Base-by-base conservation (phyloP, 1,140 invertebrate species). In the Callitettix versicolor region DNA sequence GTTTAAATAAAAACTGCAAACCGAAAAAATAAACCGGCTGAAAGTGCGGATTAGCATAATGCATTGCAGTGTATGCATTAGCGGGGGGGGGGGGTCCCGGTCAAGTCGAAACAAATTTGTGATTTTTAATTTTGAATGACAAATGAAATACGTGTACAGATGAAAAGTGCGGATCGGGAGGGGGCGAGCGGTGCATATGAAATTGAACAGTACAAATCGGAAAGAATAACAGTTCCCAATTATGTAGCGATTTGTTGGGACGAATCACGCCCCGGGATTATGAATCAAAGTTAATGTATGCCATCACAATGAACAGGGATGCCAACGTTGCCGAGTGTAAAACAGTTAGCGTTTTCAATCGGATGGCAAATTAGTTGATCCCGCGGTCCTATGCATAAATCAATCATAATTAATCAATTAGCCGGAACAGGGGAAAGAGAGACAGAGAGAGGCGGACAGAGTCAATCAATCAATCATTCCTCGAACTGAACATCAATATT, bases 361-460 rank as follows among this genome's bases (percentile, higher is more conserved):
- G 20, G 22, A 15, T 38, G 34, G 54, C 47, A 46, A 36, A 46
- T 34, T 33, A 55, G 24, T 34, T 34, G 20, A 34, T 34, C 30
- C 54, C 21, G 53, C 21, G 20, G 24, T 38, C 33, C 30, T 34
- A 53, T 49, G 42, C 53, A 46, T 46, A 55, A 55, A 55, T 55
- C 44, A 46, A 55, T 55, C 54, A 55, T 55, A 55, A 55, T 55
- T 55, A 55, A 55, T 55, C 46, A 49, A 55, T 49, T 49, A 49
- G 11, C 9, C 9, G 26, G 26, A 30, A 30, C 26, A 9, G 26
- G 26, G 26, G 3, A 9, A 9, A 9, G 26, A 9, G 3, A 9
- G 26, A 9, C 26, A 9, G 26, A 9, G 26, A 9, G 3, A 9
- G 26, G 26, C 3, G 15, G 12, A 49, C 44, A 22, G 36, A 18